Conservation (phyloP, 2,797 vertebrate genomes). For the Chaetodon trifasciatus region DNA sequence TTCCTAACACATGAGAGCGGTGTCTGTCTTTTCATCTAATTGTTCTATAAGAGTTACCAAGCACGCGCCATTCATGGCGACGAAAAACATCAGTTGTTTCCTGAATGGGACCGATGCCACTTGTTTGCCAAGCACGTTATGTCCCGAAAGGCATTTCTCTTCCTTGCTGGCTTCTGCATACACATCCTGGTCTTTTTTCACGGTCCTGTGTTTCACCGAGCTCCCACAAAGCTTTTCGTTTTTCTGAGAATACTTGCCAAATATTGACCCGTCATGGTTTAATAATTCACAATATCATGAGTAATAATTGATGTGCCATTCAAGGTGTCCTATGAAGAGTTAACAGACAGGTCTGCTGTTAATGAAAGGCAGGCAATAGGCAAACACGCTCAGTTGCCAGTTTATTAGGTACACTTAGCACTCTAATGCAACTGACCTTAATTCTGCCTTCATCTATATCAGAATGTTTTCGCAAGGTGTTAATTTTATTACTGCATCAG, state of each 20-base stretch:
- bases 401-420: background rate
- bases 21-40: no score
- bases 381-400: background rate
- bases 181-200: background rate
- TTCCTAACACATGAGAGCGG: background rate
- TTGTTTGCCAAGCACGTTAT: background rate
- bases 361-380: background rate
- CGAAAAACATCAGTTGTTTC: background rate
- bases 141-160: background rate
- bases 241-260: background rate
- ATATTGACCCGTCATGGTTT: background rate
- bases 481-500: background rate
- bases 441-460: background rate
- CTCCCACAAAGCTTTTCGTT: background rate
- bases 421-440: background rate
- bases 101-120: background rate
- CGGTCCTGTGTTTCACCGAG: no score
- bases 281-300: background rate
- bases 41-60: no score
- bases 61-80: no score
- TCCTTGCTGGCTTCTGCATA: background rate
- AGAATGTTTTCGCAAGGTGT: background rate
- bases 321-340: background rate
- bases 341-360: background rate
- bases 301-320: background rate